These are phyloP conservation scores for Saguinus midas DNA, from an alignment of 2,113 vertebrate species.

Conservation along the genomic window DNA sequence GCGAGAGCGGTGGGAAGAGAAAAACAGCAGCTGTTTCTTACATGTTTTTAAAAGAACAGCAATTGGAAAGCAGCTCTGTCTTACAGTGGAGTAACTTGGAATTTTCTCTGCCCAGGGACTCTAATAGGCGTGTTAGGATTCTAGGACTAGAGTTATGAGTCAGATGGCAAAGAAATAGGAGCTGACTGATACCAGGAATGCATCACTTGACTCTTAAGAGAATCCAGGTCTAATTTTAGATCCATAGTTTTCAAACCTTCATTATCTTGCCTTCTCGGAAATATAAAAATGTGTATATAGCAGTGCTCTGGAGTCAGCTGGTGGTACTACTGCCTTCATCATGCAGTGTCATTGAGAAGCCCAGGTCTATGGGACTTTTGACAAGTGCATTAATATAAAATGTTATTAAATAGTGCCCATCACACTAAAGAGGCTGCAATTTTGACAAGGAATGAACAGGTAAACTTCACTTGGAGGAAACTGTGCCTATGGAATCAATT, in stretches of 20 bases:
- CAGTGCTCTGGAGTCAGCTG: neutral
- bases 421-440: neutral
- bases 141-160: neutral
- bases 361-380: neutral
- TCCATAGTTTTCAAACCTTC: neutral
- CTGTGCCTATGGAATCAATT: accelerated
- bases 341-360: neutral
- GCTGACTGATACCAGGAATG: neutral
- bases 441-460: neutral
- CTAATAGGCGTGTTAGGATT: neutral
- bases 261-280: neutral
- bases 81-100: no score
- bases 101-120: neutral
- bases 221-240: neutral
- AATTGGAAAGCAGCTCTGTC: neutral
- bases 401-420: neutral
- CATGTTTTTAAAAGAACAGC: neutral
- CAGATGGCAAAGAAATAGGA: neutral
- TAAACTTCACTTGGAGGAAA: neutral
- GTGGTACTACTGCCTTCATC: accelerated
- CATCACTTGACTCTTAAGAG: neutral
- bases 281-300: accelerated
- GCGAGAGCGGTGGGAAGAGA: neutral
- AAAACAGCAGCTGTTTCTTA: neutral
- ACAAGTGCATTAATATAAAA: neutral